Conservation (phyloP, 2,888 invertebrate species). For the Bombylius discolor region DNA sequence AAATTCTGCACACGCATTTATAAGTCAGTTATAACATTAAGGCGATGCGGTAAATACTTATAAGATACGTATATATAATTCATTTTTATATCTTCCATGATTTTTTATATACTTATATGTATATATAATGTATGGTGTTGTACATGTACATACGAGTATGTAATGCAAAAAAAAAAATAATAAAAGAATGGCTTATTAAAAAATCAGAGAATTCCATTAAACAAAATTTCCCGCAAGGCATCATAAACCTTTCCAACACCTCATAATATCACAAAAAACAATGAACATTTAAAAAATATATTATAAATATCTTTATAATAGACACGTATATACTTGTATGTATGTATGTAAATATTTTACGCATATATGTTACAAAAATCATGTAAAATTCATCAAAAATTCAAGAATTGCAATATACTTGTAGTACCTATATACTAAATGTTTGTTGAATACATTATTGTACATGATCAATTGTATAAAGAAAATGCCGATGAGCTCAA, state of each 20-base stretch:
- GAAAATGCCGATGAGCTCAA: neutral
- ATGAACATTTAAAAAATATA: neutral
- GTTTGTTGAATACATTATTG: neutral
- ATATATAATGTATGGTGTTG: no score
- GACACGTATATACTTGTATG: neutral
- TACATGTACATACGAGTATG: neutral
- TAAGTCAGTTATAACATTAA: no score
- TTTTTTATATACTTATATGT: no score
- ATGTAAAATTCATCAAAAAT: neutral
- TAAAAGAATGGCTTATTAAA: neutral
- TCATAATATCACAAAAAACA: slow-evolving; percentile 1
- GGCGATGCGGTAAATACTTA: no score
- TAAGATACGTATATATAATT: no score
- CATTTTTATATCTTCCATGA: no score
- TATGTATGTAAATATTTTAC: neutral
- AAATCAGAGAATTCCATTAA: slow-evolving; percentile 2
- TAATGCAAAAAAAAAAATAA: no score
- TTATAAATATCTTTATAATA: no score
- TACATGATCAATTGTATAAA: neutral
- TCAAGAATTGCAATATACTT: neutral
- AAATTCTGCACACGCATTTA: no score
- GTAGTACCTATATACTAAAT: neutral
- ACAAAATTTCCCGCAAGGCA: slow-evolving; percentile 2
- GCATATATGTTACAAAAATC: no score
- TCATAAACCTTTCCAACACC: slow-evolving; percentile 10